phyloP scores from a whole-genome alignment of 1,140 invertebrate genomes.

The Ceratina japonica region DNA sequence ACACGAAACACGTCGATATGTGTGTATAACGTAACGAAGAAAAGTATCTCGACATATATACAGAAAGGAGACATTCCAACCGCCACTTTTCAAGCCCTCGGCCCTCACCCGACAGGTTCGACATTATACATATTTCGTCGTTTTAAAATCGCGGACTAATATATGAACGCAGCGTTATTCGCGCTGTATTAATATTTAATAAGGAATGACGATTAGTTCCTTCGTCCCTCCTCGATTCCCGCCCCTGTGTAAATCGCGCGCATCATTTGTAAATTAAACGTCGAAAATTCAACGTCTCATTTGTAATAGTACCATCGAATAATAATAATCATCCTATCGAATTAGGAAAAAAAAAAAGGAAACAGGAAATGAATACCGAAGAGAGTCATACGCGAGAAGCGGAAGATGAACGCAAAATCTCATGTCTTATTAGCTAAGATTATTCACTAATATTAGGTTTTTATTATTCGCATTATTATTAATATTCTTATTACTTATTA shows the following conservation, averaged over 20 bases:
- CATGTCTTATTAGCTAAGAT: slow-evolving; percentile 73
- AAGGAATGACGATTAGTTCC: slow-evolving; percentile 71
- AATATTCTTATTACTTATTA: slow-evolving; percentile 54
- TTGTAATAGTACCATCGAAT: slow-evolving; percentile 68
- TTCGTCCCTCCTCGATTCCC: slow-evolving; percentile 63
- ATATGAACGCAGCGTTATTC: slow-evolving; percentile 53
- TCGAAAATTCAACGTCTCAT: slow-evolving; percentile 65
- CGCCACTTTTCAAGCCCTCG: slow-evolving; percentile 54
- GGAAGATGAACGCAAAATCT: slow-evolving; percentile 72
- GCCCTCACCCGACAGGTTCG: slow-evolving; percentile 51
- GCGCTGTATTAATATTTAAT: slow-evolving; percentile 52
- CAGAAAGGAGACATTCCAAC: slow-evolving; percentile 77
- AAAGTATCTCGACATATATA: slow-evolving; percentile 49
- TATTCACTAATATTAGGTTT: slow-evolving; percentile 60
- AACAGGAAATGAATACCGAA: slow-evolving; percentile 57
- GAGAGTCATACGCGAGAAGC: slow-evolving; percentile 58
- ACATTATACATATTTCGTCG: slow-evolving; percentile 31
- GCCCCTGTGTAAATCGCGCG: slow-evolving; percentile 73
- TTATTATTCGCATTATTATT: slow-evolving; percentile 56
- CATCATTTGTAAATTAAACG: slow-evolving; percentile 75
- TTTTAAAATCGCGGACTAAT: slow-evolving; percentile 47
- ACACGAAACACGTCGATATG: slow-evolving; percentile 42
- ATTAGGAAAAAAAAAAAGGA: slow-evolving; percentile 53
- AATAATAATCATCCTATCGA: slow-evolving; percentile 55
- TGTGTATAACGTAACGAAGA: slow-evolving; percentile 43